These are phyloP conservation scores for Cosmia trapezina DNA, from an alignment of 2,888 invertebrate species.

Conservation along the genomic window DNA sequence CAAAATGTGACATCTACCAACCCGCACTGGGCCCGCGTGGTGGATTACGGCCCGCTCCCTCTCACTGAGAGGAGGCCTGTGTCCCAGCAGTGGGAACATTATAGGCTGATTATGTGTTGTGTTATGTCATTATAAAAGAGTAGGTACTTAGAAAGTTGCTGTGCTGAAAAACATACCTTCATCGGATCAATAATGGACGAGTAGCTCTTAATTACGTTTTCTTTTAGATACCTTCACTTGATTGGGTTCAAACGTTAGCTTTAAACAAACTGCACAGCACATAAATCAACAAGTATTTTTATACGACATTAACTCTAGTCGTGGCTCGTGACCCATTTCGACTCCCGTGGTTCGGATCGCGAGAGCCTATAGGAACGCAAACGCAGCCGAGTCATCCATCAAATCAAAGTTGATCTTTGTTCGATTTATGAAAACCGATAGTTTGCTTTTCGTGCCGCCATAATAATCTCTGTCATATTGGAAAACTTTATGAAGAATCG, in stretches of 20 bases:
- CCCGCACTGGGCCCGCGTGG: too few relatives aligned
- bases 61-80: too few relatives aligned
- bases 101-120: too few relatives aligned
- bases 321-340: conserved; percentile 51
- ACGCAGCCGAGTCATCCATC: conserved; percentile 78
- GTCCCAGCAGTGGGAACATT: too few relatives aligned
- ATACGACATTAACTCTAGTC: conserved; percentile 56
- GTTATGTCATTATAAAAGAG: neutral
- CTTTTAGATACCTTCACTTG: conserved; percentile 16
- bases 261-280: conserved; percentile 33
- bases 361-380: conserved; percentile 55
- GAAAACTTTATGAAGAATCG: conserved; percentile 77
- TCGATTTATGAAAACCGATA: conserved; percentile 84
- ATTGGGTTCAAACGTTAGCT: conserved; percentile 25
- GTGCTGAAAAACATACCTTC: neutral
- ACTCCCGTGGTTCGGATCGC: conserved; percentile 37
- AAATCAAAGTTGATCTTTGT: conserved; percentile 82
- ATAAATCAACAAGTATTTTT: conserved; percentile 61
- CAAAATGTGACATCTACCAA: too few relatives aligned
- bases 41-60: too few relatives aligned
- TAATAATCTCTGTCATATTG: conserved; percentile 78
- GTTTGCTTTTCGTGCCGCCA: conserved; percentile 77
- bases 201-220: conserved; percentile 19
- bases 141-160: neutral
- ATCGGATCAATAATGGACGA: conserved; percentile 2